Base-by-base conservation (phyloP, 2,797 vertebrate genomes). In the Galagoides demidoff region DNA sequence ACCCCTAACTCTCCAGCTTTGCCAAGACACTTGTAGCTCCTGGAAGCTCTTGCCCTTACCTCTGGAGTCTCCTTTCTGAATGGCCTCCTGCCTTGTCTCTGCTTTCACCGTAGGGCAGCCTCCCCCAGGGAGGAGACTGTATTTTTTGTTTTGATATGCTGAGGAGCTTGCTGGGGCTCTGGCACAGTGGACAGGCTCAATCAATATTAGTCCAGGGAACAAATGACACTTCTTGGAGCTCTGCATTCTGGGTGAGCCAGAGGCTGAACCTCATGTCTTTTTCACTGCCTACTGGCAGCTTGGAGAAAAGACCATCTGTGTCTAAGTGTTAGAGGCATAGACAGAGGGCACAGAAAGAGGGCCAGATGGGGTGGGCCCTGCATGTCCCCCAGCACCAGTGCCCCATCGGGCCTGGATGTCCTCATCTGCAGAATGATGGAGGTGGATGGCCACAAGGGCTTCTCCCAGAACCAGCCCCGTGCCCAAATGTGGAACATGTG, bases 31-130 rank as follows among this genome's bases (percentile, higher is more conserved):
- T 68, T 76, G 90, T 66, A 6, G 86, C 85, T 92, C 23, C 71
- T 0, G 17, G 16, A 13, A 11, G 61, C 37, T 16, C 63, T 37
- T 4, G 3, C 22, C 2, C 8, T 61, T 63, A 16, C 85, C 90
- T 45, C 13, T 0, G 0, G 61, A 2, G 11, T 4, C 37, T 45
- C 49, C 64, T 34, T 71, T 29, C 19, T 0, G 4, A 17, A 0
- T 0, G 13, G 6, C 3, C 76, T 25, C 29, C 79, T 6, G 45
- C 13, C 43, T 45, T 5, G 8, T 17, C 64, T 45, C 25, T 1
- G 66, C 76, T 34, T 74, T 1, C 68, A 8, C 27, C 2, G 45
- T 12, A 4, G 20, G 22, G 57, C 8, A 1, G 39, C 29, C 1
- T 1, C 37, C 34, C 45, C 43, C 0, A 2, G n/a, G 34, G 16